phyloP scores from a whole-genome alignment of 2,113 vertebrate species.

The Amphiprion ocellaris region DNA sequence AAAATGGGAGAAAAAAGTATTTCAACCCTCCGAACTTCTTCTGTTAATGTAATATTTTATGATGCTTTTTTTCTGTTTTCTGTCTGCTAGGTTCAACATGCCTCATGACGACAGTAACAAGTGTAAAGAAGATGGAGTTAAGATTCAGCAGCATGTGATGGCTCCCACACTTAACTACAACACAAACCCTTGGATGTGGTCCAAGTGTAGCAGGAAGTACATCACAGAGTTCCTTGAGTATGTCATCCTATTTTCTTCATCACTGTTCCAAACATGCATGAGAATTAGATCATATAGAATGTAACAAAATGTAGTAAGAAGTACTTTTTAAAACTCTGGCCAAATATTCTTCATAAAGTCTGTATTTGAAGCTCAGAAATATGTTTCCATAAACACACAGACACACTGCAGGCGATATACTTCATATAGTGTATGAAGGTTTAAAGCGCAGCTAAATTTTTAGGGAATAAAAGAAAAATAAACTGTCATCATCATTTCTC shows the following conservation, averaged over 20 bases:
- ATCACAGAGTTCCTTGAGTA: constrained; percentile 99
- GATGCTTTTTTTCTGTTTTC: constrained; percentile 4
- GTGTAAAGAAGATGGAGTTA: constrained; percentile 95
- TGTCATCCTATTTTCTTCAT: constrained; percentile 71
- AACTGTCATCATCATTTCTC: constrained; percentile 21
- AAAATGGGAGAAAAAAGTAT: not conserved
- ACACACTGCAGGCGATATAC: not conserved
- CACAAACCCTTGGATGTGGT: constrained; percentile 99
- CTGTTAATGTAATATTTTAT: not conserved
- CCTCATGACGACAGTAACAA: constrained; percentile 98
- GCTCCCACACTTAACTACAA: constrained; percentile 96
- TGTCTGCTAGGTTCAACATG: constrained; percentile 94
- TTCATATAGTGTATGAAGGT: not conserved
- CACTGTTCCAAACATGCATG: constrained; percentile 29
- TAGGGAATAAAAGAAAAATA: constrained; percentile 27
- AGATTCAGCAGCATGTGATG: constrained; percentile 97
- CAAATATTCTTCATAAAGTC: not conserved
- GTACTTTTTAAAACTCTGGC: not conserved
- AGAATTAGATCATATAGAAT: constrained; percentile 12
- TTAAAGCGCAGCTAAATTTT: not conserved
- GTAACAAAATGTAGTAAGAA: not conserved
- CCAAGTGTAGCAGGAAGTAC: constrained; percentile 98
- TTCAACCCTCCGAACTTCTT: not conserved
- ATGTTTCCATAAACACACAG: constrained; percentile 9
- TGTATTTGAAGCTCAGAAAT: not conserved